Evolutionary conservation across 2,797 vertebrate species (phyloP), one percentile per base, ranked within the genome.

Genomic region (Acropternis orthonyx): DNA sequence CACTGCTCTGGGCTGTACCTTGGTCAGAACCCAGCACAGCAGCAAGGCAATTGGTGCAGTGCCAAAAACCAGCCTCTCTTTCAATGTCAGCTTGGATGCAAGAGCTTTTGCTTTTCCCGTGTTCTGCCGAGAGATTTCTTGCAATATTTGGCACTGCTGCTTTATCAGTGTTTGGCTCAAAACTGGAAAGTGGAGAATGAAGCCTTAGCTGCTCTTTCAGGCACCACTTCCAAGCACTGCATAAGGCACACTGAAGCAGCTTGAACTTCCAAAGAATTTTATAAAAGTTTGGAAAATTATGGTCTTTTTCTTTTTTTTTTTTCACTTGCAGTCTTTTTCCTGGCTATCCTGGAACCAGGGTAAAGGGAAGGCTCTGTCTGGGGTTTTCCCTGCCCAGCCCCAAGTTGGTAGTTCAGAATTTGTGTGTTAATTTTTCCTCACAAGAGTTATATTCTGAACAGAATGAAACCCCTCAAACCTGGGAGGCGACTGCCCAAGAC

Each of bases 401-500:
- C 41, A 61, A 34, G 56, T 6, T 0, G 0, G 7, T 59, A 54
- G 44, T 39, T 82, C 55, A 67, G n/a, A 82, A 79, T 74, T 66
- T 54, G 61, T 66, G 49, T 28, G 9, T 32, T 67, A 6, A 9
- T 37, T 76, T 89, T 84, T 43, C 27, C 59, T 78, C 23, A 20
- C 2, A 0, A 9, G 21, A 37, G n/a, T 71, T 58, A 19, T 34
- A 14, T 67, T 41, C 82, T 86, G 65, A 80, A 41, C 34, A 32
- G 56, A 17, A 65, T 17, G 9, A 52, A 52, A 7, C 39, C 44
- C 32, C 44, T 73, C 65, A 44, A 3, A 9, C 16, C 16, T 26
- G 28, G 8, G 41, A 54, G 56, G 20, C 0, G 0, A 23, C 7
- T 12, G 49, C 10, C 77, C 48, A 32, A 27, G 26, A 16, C 4